These are phyloP conservation scores for Drosophila paracracens DNA, from an alignment of 2,888 invertebrate genomes.

Conservation along the genomic window DNA sequence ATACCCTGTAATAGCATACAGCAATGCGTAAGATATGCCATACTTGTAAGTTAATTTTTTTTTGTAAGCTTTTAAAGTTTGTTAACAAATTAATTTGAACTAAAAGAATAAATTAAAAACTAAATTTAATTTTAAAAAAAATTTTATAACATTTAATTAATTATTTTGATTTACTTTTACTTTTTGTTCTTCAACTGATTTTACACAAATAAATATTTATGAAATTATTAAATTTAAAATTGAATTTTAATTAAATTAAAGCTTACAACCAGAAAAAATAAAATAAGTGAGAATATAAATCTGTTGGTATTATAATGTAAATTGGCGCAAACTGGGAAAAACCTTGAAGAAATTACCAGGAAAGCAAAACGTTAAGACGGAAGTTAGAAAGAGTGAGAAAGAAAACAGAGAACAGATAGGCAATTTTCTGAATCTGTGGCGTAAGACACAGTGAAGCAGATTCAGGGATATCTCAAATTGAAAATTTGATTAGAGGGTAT, in stretches of 20 bases:
- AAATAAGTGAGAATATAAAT: not conserved
- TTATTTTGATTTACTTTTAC: not conserved
- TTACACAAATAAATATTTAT: not conserved
- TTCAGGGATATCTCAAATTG: not conserved
- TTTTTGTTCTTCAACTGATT: not conserved
- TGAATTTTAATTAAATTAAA: not conserved
- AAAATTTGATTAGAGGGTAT: not conserved
- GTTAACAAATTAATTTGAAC: not conserved
- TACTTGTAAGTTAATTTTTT: not conserved
- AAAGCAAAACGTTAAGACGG: not conserved
- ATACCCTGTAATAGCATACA: conserved; percentile 32
- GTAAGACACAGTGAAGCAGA: not conserved
- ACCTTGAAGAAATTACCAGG: not conserved
- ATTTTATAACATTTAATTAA: too few species aligned
- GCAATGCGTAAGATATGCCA: not conserved
- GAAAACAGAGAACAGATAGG: not conserved
- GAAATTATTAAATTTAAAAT: too few species aligned
- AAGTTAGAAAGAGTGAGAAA: not conserved
- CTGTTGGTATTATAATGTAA: not conserved
- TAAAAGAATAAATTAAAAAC: not conserved
- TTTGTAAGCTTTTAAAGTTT: too few species aligned
- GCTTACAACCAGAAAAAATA: not conserved
- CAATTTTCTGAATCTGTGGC: too few species aligned
- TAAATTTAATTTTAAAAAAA: not conserved
- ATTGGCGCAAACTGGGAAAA: not conserved